phyloP scores from a whole-genome alignment of 2,888 invertebrate genomes.

The Tethea ocularis region DNA sequence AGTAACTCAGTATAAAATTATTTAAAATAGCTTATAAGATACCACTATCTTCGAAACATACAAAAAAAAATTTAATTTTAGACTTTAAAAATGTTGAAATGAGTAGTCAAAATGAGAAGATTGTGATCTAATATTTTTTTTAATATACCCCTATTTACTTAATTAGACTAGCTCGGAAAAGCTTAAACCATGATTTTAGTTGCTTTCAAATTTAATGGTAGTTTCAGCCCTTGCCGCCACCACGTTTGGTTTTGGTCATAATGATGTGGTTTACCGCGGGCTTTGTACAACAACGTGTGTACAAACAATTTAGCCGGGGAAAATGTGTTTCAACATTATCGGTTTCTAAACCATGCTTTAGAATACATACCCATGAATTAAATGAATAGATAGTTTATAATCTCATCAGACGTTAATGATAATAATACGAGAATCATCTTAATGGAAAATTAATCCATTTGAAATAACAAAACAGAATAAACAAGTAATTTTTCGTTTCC shows the following conservation, averaged over 20 bases:
- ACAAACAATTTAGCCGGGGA: conserved; percentile 12
- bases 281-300: conserved; percentile 18
- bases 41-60: too few relatives aligned
- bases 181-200: not conserved
- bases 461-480: conserved; percentile 7
- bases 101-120: too few relatives aligned
- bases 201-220: not conserved
- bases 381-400: too few relatives aligned
- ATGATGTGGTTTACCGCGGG: conserved; percentile 36
- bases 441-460: not conserved
- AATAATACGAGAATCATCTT: not conserved
- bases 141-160: too few relatives aligned
- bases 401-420: not conserved
- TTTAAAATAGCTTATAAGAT: too few relatives aligned
- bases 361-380: not conserved
- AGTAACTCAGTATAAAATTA: too few relatives aligned
- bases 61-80: too few relatives aligned
- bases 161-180: not conserved
- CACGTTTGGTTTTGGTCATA: conserved; percentile 24
- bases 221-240: conserved; percentile 7
- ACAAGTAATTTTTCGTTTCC: conserved; percentile 24
- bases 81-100: too few relatives aligned
- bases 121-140: too few relatives aligned
- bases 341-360: not conserved
- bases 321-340: not conserved